phyloP scores from a whole-genome alignment of 2,113 vertebrate genomes.

The Zosterops hypoxanthus region DNA sequence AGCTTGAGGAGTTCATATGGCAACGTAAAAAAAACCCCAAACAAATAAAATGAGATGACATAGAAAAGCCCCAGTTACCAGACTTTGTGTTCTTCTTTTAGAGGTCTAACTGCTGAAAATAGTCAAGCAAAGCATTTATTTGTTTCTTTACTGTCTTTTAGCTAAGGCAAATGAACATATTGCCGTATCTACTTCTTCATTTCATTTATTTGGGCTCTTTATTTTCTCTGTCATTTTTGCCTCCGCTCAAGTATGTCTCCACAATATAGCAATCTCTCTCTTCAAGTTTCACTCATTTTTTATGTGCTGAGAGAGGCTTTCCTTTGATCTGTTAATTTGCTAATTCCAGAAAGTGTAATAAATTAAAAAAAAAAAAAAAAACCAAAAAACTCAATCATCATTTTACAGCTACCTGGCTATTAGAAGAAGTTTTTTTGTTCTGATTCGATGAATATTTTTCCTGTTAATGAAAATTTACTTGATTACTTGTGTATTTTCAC shows the following conservation, averaged over 20 bases:
- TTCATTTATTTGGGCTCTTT: not conserved
- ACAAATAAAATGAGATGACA: not conserved
- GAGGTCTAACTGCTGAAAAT: not conserved
- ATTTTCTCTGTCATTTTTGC: not conserved
- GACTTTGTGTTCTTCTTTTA: not conserved
- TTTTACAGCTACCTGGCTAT: not conserved
- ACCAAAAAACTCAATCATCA: not conserved
- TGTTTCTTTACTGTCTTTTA: not conserved
- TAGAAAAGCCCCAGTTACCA: not conserved
- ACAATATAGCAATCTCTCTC: not conserved
- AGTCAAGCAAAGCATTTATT: not conserved
- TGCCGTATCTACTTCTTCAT: not conserved
- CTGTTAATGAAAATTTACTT: not conserved
- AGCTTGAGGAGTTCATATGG: not conserved
- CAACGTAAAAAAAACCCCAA: not conserved
- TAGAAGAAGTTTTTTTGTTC: not conserved
- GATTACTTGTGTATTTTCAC: not conserved
- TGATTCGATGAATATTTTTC: not conserved
- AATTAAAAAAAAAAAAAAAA: not conserved
- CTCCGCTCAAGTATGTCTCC: not conserved
- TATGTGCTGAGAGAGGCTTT: rapidly evolving
- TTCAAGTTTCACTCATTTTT: not conserved
- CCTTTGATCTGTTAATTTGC: not conserved
- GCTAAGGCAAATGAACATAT: not conserved
- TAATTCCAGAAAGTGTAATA: not conserved